Evolutionary conservation across 2,888 invertebrate genomes (phyloP).

Genomic region (Ditylenchus weischeri): DNA sequence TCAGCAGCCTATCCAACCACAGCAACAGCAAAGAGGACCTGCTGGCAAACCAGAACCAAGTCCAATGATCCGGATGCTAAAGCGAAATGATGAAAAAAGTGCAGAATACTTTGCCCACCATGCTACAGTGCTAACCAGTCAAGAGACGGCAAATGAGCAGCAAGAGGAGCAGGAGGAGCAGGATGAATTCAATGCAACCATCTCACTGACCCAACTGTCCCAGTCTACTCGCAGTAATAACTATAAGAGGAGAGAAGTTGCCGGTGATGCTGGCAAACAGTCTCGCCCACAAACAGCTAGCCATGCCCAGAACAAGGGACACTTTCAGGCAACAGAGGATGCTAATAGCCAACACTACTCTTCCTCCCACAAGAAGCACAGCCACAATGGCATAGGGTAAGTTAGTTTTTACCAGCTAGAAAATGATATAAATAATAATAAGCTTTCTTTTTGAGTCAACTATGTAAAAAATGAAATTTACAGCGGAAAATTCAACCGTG

Average conservation of each 20-base stretch:
- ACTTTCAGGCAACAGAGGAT: neutral
- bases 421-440: too few species aligned
- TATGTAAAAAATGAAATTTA: too few species aligned
- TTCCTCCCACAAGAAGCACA: neutral
- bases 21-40: too few species aligned
- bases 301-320: too few species aligned
- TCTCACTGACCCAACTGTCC: too few species aligned
- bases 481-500: conserved; percentile 23
- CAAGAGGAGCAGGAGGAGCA: conserved; percentile 4
- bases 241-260: neutral
- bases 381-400: neutral
- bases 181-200: neutral
- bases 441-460: neutral
- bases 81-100: conserved; percentile 38
- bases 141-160: neutral
- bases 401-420: neutral
- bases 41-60: too few species aligned
- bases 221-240: too few species aligned
- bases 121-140: neutral
- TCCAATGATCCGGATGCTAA: conserved; percentile 34
- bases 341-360: neutral
- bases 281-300: conserved; percentile 17
- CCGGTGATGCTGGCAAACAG: neutral
- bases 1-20: too few species aligned
- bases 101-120: conserved; percentile 38